Base-by-base conservation (phyloP, 2,888 invertebrate genomes). In the Malthinus flaveolus region DNA sequence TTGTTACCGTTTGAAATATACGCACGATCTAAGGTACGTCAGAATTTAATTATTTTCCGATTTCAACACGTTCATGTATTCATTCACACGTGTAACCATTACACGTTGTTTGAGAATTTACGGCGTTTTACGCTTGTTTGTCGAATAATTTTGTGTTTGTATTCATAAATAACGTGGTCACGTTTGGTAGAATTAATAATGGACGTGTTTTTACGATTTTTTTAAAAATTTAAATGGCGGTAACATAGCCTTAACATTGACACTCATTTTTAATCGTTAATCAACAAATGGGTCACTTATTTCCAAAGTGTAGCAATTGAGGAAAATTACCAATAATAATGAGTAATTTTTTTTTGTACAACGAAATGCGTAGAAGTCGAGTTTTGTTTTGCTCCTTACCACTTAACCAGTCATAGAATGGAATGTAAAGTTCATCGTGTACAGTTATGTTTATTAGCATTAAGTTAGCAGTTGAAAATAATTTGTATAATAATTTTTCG, bases 1-100 rank as follows among this genome's bases (percentile, higher is more conserved):
- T 63, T 56, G 64, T 63, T 61, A 65, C 62, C 49, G 67, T 64
- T 64, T 66, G 66, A 68, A 61, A 55, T 59, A 57, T 54, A 56
- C 57, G 55, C 34, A 62, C 62, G 67, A 66, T 66, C 23, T n/a
- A 42, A 61, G 61, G 67, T 56, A 56, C 56, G 62, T 64, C 56
- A 60, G 49, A 52, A 57, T 58, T 63, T 60, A 45, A 37, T 57
- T 56, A 56, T 56, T 59, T 58, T 62, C 32, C 39, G 39, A 15
- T 51, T 59, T 52, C 44, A 51, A 58, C 37, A 44, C 56, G 54
- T 58, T 58, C 49, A 59, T 59, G 61, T 53, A 55, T 55, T 57
- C 51, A 37, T 54, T 60, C 65, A 64, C 66, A 66, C 66, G 66
- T 66, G 66, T 59, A 59, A 54, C 31, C 32, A 34, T 39, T 51